Evolutionary conservation across 1,140 invertebrate species (phyloP).

Genomic region (Drosophila saltans): DNA sequence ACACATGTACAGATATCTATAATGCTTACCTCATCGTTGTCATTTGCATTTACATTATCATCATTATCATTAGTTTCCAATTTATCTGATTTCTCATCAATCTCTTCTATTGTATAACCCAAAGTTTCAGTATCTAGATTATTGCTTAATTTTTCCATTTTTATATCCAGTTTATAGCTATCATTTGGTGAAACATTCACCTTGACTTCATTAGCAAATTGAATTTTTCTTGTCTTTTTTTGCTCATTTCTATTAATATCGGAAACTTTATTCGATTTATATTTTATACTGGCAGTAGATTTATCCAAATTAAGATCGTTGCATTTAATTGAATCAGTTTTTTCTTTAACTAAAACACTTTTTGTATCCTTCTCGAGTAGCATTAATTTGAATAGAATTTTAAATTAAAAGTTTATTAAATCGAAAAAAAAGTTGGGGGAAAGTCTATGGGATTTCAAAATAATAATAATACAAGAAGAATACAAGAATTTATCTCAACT

Average conservation of each 20-base stretch:
- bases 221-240: constrained; percentile 35
- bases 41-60: neutral
- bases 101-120: constrained; percentile 54
- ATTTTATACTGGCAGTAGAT: constrained; percentile 44
- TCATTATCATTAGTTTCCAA: neutral
- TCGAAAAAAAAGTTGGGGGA: too few relatives aligned
- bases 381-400: constrained; percentile 33
- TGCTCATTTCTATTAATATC: constrained; percentile 47
- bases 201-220: constrained; percentile 44
- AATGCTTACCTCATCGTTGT: constrained; percentile 47
- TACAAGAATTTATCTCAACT: too few relatives aligned
- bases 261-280: constrained; percentile 69
- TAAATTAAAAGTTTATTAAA: neutral
- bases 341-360: constrained; percentile 37
- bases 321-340: constrained; percentile 33
- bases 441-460: too few relatives aligned
- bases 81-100: constrained; percentile 34
- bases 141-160: constrained; percentile 17
- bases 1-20: neutral
- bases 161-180: constrained; percentile 35
- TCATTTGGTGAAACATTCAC: constrained; percentile 41
- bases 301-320: constrained; percentile 31
- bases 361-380: constrained; percentile 53
- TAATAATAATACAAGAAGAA: too few relatives aligned
- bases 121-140: constrained; percentile 29